A percentile compares a stretch with the other conserved stretches of the same genome.
Conservation (phyloP, 2,888 invertebrate species). For the Agelastica alni region DNA sequence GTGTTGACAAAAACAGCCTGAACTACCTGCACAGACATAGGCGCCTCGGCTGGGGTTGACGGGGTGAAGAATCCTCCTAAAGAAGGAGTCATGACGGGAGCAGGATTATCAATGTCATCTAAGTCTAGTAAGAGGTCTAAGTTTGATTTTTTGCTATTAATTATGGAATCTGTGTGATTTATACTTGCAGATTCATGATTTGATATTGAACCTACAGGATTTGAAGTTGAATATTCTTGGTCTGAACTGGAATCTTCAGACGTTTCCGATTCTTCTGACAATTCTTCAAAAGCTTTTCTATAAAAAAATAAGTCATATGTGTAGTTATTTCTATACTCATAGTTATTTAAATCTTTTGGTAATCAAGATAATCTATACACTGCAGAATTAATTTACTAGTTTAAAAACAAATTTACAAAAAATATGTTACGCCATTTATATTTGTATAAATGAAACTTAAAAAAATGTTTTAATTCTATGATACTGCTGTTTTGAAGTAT, state of each 20-base stretch:
- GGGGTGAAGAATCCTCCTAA: slow-evolving; percentile 78
- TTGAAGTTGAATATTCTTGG: slow-evolving; percentile 27
- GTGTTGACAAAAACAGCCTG: slow-evolving; percentile 65
- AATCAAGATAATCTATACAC: too few relatives aligned
- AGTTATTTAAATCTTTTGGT: background rate
- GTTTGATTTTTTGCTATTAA: slow-evolving; percentile 62
- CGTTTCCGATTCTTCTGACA: slow-evolving; percentile 37
- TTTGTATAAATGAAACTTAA: too few relatives aligned
- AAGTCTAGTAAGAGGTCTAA: slow-evolving; percentile 83
- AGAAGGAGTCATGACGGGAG: slow-evolving; percentile 83
- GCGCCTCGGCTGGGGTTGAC: slow-evolving; percentile 45
- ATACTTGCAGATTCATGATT: slow-evolving; percentile 28
- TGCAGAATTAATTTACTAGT: too few relatives aligned
- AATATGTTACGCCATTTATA: too few relatives aligned
- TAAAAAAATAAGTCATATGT: background rate
- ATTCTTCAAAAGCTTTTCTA: slow-evolving; percentile 20
- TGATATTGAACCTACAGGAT: background rate
- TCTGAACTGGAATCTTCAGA: slow-evolving; percentile 32
- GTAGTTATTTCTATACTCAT: background rate
- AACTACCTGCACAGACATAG: slow-evolving; percentile 62
- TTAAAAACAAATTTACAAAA: too few relatives aligned
- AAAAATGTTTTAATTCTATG: too few relatives aligned
- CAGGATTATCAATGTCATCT: slow-evolving; percentile 69
- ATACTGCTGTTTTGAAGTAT: background rate
- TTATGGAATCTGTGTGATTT: slow-evolving; percentile 15